Percentiles rank a stretch among this genome's conserved stretches.
Evolutionary conservation across 2,888 invertebrate genomes (phyloP).

Genomic region (Biston betularia): DNA sequence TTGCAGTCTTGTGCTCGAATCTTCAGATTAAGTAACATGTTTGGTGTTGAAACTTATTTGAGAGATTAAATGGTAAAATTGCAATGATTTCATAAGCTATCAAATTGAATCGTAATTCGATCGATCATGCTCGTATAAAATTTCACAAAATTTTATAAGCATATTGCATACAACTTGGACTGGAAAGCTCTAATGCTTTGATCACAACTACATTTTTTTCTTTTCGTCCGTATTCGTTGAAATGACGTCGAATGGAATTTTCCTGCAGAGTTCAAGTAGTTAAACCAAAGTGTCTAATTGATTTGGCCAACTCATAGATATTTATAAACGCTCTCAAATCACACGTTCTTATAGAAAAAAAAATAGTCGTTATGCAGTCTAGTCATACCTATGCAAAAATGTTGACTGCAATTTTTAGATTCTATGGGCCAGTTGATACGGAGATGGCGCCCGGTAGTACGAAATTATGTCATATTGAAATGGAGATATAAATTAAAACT

Average conservation of each 20-base stretch:
- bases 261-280: background rate
- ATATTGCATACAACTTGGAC: background rate
- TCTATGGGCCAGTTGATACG: background rate
- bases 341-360: constrained; percentile 16
- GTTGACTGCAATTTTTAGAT: constrained; percentile 16
- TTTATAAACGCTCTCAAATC: constrained; percentile 24
- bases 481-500: background rate
- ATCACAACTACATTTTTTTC: background rate
- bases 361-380: constrained; percentile 21
- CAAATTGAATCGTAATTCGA: background rate
- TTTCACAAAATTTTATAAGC: no score
- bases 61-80: background rate
- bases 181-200: background rate
- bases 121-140: no score
- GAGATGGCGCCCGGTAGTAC: background rate
- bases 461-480: background rate
- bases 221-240: background rate
- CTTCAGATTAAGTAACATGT: background rate
- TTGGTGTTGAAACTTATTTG: background rate
- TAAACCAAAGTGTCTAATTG: background rate
- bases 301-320: constrained; percentile 13
- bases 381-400: constrained; percentile 16
- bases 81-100: background rate
- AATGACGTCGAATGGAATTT: background rate
- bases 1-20: background rate